Percentiles rank a stretch among this genome's conserved stretches.
These are phyloP conservation scores for Eulemur rubriventer DNA, from an alignment of 2,797 vertebrate genomes.

Conservation along the genomic window DNA sequence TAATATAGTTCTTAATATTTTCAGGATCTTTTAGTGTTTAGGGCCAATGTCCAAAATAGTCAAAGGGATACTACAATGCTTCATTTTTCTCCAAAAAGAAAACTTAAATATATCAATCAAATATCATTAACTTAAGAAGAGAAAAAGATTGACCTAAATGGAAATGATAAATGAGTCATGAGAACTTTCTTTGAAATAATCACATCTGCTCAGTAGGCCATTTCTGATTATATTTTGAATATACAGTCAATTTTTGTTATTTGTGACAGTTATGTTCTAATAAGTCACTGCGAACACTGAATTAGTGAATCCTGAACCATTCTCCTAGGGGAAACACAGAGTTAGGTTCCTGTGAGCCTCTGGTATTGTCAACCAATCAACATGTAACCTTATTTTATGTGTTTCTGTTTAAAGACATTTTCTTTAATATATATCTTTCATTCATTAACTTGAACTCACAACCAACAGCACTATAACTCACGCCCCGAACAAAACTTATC, in stretches of 20 bases:
- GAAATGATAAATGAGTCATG: not conserved
- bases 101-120: not conserved
- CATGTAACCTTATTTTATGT: not conserved
- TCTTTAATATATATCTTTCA: not conserved
- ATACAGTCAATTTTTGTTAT: not conserved
- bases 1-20: not conserved
- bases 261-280: not conserved
- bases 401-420: not conserved
- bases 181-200: constrained; percentile 4
- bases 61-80: not conserved
- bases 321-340: not conserved
- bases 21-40: not conserved
- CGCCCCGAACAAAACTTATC: not conserved
- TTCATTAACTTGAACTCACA: not conserved
- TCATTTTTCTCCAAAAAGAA: constrained; percentile 6
- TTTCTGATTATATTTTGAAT: not conserved
- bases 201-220: not conserved
- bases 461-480: not conserved
- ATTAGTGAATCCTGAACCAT: not conserved
- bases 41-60: not conserved
- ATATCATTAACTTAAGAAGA: not conserved
- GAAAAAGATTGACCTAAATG: not conserved
- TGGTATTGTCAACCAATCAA: not conserved
- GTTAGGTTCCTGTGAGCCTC: not conserved
- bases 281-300: not conserved